A percentile compares a stretch with the other conserved stretches of the same genome.
These are phyloP conservation scores for Muscicapa striata DNA, from an alignment of 2,797 vertebrate genomes.

Conservation along the genomic window DNA sequence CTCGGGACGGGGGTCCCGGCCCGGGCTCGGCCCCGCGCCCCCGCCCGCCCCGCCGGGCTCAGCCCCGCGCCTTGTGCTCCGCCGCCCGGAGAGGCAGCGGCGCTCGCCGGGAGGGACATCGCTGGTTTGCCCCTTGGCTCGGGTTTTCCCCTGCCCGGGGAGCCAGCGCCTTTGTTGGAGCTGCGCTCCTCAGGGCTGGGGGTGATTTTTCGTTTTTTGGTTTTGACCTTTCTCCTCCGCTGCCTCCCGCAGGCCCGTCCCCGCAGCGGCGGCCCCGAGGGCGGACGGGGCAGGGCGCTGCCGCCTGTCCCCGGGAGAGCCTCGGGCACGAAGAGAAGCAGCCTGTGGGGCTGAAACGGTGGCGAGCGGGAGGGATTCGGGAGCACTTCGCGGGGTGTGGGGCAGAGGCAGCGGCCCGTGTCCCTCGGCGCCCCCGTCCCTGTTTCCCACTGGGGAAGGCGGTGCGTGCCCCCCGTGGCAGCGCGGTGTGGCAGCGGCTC, in stretches of 20 bases:
- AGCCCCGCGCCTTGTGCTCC: background rate
- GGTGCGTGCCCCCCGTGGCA: background rate
- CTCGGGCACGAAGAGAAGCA: background rate
- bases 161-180: background rate
- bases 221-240: background rate
- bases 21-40: background rate
- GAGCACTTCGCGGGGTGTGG: background rate
- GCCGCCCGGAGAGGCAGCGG: background rate
- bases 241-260: background rate
- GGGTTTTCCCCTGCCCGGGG: background rate
- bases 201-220: slow-evolving; percentile 48
- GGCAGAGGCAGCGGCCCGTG: background rate
- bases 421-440: background rate
- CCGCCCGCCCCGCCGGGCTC: background rate
- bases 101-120: background rate
- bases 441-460: background rate
- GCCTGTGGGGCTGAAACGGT: background rate
- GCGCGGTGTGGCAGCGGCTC: background rate
- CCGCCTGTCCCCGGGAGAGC: background rate
- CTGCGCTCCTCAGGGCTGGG: background rate
- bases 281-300: background rate
- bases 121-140: background rate
- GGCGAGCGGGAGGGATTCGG: background rate
- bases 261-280: background rate
- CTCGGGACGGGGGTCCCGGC: background rate